phyloP scores from a whole-genome alignment of 2,888 invertebrate genomes.

The Ommatoiulus sabulosus region DNA sequence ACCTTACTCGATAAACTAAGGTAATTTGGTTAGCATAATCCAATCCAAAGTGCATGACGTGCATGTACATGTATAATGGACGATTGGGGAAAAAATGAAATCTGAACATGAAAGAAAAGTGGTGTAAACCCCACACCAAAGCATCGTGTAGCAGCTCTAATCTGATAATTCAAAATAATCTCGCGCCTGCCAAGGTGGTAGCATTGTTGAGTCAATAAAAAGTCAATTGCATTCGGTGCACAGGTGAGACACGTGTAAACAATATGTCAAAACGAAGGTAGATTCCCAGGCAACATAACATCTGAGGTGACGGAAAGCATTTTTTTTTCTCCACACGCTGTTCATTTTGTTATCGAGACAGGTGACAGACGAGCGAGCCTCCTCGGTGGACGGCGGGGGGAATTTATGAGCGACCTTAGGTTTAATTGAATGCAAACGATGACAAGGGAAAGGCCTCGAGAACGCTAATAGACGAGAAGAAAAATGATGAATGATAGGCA shows the following conservation, averaged over 20 bases:
- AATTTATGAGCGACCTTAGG: constrained; percentile 27
- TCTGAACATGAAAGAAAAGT: not conserved
- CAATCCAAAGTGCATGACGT: too few relatives aligned
- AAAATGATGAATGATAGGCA: constrained; percentile 33
- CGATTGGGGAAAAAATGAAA: not conserved
- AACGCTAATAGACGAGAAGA: constrained; percentile 2
- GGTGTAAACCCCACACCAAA: not conserved
- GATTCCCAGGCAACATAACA: constrained; percentile 23
- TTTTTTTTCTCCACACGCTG: not conserved
- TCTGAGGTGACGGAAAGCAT: constrained; percentile 15
- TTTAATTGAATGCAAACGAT: constrained; percentile 31
- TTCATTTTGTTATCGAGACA: not conserved
- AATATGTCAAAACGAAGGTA: constrained; percentile 17
- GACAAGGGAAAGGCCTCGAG: constrained; percentile 21
- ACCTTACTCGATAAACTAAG: too few relatives aligned
- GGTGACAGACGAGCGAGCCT: constrained; percentile 13
- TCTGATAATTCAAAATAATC: constrained; percentile 38
- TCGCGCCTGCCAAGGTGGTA: constrained; percentile 16
- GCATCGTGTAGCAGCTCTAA: not conserved
- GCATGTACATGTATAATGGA: not conserved
- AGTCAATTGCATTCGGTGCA: constrained; percentile 24
- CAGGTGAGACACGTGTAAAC: constrained; percentile 25
- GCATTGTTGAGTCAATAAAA: constrained; percentile 33
- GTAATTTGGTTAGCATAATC: too few relatives aligned
- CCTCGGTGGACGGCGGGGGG: not conserved